phyloP scores from a whole-genome alignment of 2,113 vertebrate species.

The Zootoca vivipara region DNA sequence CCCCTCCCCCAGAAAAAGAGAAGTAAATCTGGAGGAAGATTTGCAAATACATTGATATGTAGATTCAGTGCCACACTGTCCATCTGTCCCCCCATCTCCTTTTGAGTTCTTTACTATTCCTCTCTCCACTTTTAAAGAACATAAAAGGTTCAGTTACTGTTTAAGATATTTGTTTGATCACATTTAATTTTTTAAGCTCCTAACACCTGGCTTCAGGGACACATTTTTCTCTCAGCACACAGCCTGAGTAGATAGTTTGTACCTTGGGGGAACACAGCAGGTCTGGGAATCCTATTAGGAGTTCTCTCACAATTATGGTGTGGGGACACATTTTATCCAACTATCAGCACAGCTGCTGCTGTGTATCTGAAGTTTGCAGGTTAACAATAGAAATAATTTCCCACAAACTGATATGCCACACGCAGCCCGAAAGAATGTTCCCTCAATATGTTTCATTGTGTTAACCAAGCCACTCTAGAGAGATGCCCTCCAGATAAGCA shows the following conservation, averaged over 20 bases:
- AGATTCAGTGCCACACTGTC: neutral
- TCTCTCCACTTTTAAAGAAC: neutral
- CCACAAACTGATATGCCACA: neutral
- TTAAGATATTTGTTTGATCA: neutral
- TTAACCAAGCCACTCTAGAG: neutral
- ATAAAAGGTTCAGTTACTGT: conserved; percentile 11
- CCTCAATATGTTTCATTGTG: neutral
- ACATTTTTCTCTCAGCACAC: conserved; percentile 13
- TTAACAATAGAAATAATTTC: neutral
- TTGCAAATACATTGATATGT: neutral
- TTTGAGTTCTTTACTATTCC: neutral
- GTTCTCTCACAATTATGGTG: neutral
- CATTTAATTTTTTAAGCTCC: neutral
- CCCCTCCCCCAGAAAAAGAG: neutral
- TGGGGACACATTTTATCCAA: neutral
- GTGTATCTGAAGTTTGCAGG: neutral
- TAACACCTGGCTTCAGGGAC: neutral
- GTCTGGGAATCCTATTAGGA: neutral
- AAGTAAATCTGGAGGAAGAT: neutral
- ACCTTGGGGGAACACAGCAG: neutral
- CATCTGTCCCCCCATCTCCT: neutral
- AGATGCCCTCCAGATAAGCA: neutral
- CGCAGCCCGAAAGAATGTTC: neutral
- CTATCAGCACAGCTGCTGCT: neutral
- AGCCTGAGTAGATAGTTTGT: neutral